phyloP scores from a whole-genome alignment of 2,888 invertebrate species.

The Mylabris sibirica region DNA sequence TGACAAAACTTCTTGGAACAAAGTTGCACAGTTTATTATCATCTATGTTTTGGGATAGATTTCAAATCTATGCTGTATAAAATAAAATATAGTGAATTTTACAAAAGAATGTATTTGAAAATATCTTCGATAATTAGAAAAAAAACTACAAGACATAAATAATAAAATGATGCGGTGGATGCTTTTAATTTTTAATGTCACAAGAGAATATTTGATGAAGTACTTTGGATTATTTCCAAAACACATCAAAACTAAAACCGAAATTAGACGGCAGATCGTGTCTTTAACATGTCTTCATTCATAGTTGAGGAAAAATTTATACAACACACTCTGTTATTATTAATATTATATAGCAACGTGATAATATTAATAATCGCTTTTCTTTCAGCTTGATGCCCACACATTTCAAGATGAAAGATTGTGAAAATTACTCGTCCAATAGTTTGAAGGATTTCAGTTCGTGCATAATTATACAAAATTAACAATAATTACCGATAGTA shows the following conservation, averaged over 20 bases:
- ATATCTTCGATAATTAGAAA: no score
- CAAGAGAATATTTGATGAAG: constrained; percentile 15
- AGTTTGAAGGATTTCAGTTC: neutral
- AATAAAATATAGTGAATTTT: no score
- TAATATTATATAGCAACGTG: neutral
- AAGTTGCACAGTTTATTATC: no score
- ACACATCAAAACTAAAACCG: constrained; percentile 16
- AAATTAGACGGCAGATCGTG: constrained; percentile 13
- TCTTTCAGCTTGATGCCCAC: neutral
- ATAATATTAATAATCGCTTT: neutral
- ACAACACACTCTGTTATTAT: neutral
- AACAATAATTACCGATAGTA: neutral
- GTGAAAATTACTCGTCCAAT: neutral
- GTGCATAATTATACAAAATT: neutral
- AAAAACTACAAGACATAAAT: neutral
- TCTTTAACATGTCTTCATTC: constrained; percentile 11
- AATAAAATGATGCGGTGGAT: constrained; percentile 1
- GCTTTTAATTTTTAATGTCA: constrained; percentile 14
- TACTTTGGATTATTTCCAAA: constrained; percentile 15
- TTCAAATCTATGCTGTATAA: no score
- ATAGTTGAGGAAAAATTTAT: neutral
- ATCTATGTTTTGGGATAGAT: no score
- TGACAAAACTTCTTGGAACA: no score
- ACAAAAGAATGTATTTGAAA: no score
- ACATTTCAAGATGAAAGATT: neutral